Evolutionary conservation across 1,140 invertebrate genomes (phyloP).

Genomic region (Cardiocondyla obscurior): DNA sequence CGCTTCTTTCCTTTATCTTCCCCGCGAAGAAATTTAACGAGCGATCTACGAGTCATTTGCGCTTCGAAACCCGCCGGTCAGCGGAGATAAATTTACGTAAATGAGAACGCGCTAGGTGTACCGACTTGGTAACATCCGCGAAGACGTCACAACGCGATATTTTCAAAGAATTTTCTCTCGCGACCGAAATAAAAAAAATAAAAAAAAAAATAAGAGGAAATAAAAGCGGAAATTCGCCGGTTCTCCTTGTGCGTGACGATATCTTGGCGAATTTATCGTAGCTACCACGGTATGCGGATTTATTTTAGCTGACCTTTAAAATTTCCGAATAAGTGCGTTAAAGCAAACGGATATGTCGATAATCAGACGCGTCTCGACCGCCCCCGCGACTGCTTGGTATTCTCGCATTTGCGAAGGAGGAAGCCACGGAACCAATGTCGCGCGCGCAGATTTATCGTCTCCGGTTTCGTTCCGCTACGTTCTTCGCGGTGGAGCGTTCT

Average conservation of each 20-base stretch:
- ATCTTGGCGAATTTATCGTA: constrained; percentile 19
- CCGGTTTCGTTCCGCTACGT: constrained; percentile 9
- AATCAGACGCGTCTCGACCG: constrained; percentile 38
- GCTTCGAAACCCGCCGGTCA: neutral
- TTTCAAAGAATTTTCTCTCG: constrained; percentile 1
- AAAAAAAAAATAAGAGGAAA: too few relatives aligned
- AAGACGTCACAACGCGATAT: neutral
- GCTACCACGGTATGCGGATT: constrained; percentile 16
- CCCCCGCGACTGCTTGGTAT: constrained; percentile 18
- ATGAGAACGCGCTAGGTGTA: neutral
- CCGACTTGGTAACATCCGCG: neutral
- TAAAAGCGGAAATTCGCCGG: constrained; percentile 24
- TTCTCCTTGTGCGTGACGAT: constrained; percentile 6
- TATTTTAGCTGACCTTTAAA: constrained; percentile 49
- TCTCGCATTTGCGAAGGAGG: constrained; percentile 34
- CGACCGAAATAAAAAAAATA: constrained; percentile 6
- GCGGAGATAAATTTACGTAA: constrained; percentile 9
- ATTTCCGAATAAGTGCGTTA: constrained; percentile 55
- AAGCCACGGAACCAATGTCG: constrained; percentile 34
- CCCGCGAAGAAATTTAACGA: neutral
- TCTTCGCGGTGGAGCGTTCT: constrained; percentile 21
- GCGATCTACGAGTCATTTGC: neutral
- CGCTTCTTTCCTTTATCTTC: neutral
- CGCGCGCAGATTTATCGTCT: constrained; percentile 43
- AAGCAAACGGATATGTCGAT: constrained; percentile 49